Percentiles rank a stretch among this genome's conserved stretches.
These are phyloP conservation scores for Amniataba percoides DNA, from an alignment of 2,797 vertebrate genomes.

Conservation along the genomic window DNA sequence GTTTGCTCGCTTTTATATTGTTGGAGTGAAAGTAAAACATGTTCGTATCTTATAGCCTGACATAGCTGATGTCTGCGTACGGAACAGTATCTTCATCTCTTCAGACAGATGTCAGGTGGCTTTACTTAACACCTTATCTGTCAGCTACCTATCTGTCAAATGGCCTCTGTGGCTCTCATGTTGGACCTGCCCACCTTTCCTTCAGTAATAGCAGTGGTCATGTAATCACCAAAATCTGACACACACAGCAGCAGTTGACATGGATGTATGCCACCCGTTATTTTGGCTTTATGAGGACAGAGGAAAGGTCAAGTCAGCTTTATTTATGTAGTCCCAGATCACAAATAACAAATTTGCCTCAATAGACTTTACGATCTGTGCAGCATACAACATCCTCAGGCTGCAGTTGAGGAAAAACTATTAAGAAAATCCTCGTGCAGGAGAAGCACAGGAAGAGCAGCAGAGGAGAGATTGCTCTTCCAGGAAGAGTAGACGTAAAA, in stretches of 20 bases:
- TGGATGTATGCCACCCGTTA: background rate
- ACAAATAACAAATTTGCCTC: background rate
- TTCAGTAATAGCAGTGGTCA: background rate
- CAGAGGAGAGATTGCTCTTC: background rate
- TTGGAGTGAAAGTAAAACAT: background rate
- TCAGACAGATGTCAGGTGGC: slow-evolving; percentile 21
- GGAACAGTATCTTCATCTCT: slow-evolving; percentile 10
- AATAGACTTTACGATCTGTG: background rate
- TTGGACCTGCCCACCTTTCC: slow-evolving; percentile 14
- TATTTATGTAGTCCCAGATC: background rate
- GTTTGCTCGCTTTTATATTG: slow-evolving; percentile 5
- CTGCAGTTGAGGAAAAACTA: background rate
- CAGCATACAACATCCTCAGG: background rate
- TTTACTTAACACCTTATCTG: slow-evolving; percentile 15
- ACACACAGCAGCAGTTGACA: background rate
- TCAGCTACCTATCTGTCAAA: slow-evolving; percentile 21
- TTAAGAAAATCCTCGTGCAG: too few relatives aligned
- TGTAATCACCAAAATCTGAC: too few relatives aligned
- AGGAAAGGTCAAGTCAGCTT: background rate
- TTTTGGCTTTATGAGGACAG: background rate
- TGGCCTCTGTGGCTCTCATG: slow-evolving; percentile 8
- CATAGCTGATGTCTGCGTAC: background rate
- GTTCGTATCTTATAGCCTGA: background rate
- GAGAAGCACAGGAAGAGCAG: too few relatives aligned
- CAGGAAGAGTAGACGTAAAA: background rate